phyloP scores from a whole-genome alignment of 1,140 invertebrate species.

The Drosophila ambigua region DNA sequence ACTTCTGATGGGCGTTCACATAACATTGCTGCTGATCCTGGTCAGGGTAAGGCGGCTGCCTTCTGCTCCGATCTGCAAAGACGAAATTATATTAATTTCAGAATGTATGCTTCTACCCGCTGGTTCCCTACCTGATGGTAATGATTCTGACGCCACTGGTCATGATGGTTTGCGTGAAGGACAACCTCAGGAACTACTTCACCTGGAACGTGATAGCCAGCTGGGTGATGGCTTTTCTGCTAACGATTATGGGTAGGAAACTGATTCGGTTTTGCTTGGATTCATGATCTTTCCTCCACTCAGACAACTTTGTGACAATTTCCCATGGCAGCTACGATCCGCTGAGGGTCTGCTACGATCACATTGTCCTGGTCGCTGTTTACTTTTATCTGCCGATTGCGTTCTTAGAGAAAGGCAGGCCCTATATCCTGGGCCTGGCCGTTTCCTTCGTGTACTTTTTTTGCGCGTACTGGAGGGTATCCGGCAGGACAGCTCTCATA shows the following conservation, averaged over 20 bases:
- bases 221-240: not conserved
- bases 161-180: conserved; percentile 1
- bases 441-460: conserved; percentile 16
- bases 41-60: conserved; percentile 1
- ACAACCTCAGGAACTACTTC: not conserved
- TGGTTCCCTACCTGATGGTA: not conserved
- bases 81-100: not conserved
- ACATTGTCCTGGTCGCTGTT: conserved; percentile 28
- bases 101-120: not conserved
- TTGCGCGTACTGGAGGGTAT: not conserved
- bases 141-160: conserved; percentile 9
- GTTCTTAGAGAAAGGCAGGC: conserved; percentile 1
- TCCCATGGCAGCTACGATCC: not conserved
- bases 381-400: conserved; percentile 45
- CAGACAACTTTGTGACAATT: conserved; percentile 15
- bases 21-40: not conserved
- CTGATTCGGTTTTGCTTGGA: not conserved
- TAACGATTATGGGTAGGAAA: conserved; percentile 24
- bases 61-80: too few species aligned
- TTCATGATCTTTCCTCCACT: too few species aligned
- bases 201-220: conserved; percentile 26
- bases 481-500: not conserved
- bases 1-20: conserved; percentile 13
- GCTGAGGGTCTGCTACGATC: conserved; percentile 30
- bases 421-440: conserved; percentile 11